phyloP scores from a whole-genome alignment of 2,888 invertebrate species.

The Nipponacmea schrenckii region DNA sequence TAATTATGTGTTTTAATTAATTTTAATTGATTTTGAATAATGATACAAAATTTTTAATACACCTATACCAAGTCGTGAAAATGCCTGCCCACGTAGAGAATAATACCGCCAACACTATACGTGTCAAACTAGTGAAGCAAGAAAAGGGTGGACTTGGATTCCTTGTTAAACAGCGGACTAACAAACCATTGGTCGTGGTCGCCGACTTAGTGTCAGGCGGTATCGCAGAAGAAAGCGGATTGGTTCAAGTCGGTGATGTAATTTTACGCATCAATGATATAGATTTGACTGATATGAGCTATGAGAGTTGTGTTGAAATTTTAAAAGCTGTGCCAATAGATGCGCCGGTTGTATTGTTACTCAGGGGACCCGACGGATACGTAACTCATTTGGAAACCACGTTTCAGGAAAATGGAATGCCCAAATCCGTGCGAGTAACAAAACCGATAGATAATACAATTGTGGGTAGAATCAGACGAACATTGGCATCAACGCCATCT shows the following conservation, averaged over 20 bases:
- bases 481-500: conserved; percentile 37
- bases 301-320: conserved; percentile 53
- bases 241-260: conserved; percentile 62
- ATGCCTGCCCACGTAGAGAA: no score
- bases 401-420: conserved; percentile 56
- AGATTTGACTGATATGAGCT: conserved; percentile 56
- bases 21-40: no score
- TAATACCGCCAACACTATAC: conserved; percentile 43
- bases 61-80: no score
- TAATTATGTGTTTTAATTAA: no score
- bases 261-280: conserved; percentile 61
- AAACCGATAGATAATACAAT: conserved; percentile 52
- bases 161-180: conserved; percentile 53
- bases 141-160: conserved; percentile 59
- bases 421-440: conserved; percentile 58
- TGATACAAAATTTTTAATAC: no score
- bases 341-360: conserved; percentile 52
- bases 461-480: conserved; percentile 46
- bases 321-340: conserved; percentile 50
- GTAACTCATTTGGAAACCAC: conserved; percentile 60
- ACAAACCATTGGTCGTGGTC: conserved; percentile 53
- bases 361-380: conserved; percentile 60
- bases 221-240: conserved; percentile 60
- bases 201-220: conserved; percentile 59
- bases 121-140: conserved; percentile 59